Evolutionary conservation across 2,113 vertebrate species (phyloP), one percentile per base, ranked within the genome.

Genomic region (Urocolius indicus): DNA sequence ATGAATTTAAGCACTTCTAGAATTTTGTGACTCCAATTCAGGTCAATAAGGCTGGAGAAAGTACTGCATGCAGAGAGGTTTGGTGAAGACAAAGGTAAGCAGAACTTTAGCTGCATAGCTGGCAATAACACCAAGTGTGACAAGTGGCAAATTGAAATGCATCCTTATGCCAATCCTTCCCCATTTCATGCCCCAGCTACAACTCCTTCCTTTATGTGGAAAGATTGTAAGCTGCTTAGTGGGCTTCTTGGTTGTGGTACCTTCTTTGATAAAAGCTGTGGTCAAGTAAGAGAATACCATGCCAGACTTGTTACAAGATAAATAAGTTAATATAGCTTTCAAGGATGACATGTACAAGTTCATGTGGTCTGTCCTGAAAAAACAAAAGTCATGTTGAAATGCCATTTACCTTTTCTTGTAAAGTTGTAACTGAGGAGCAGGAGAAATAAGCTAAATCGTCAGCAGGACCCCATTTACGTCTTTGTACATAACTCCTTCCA

Each of bases 301-400:
- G 0, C 16, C 45, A 93, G 22, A 22, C 15, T 17, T 34, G 38
- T 38, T 72, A 22, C 49, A 34, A 65, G 13, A 43, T 41, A 90
- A 77, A 21, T 18, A 86, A 74, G 6, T 10, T 1, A 57, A 41
- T 23, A 46, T 0, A 9, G 24, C 72, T 87, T 68, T 76, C 52
- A 78, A 61, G 26, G 26, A n/a, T 2, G 10, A 26, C 23, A 52
- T 0, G 1, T 11, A 65, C 0, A 2, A 34, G 52, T 71, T 77
- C n/a, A 38, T 7, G 10, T 19, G 32, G 6, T 54, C 34, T 41
- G 3, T 17, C 51, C 24, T 32, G 26, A 38, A 86, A 51, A 84
- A 52, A 11, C 5, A 49, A 12, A 59, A 54, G 14, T 38, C 22
- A 32, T 16, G 9, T 11, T 72, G 26, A 55, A 75, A 90, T 19